Base-by-base conservation (phyloP, 2,113 vertebrate species). In the Trogon melanurus region DNA sequence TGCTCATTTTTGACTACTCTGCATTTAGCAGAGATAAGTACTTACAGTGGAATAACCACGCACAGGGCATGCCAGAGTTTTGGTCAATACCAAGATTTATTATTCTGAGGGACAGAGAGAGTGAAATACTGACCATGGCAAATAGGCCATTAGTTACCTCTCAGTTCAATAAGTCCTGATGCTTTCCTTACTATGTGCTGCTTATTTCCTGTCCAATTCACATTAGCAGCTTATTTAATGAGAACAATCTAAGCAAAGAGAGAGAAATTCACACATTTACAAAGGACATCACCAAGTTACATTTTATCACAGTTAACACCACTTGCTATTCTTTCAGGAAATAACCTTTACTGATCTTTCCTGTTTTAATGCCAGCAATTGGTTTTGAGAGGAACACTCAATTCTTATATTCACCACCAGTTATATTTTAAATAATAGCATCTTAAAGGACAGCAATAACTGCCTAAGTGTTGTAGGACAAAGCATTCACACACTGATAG, bases 211-310 rank as follows among this genome's bases (percentile, higher is more conserved):
- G 95, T 89, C 92, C 91, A 85, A 89, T 83, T 91, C 95, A 74
- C 91, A 95, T 97, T 96, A 96, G 95, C 79, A 93, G 86, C 92
- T 94, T 93, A 93, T 89, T 96, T 96, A 95, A 96, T 91, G 92
- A 94, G 93, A 95, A 93, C 87, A 95, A 93, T 79, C 94, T 79
- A 95, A 87, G 94, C 89, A 95, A 78, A 88, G 75, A 66, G 30
- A 76, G 48, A 85, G 76, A 94, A 95, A 96, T 91, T 85, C 94
- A 60, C 70, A 89, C 87, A 91, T 95, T 91, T 88, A 94, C 84
- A 87, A 72, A 95, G 86, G 86, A 94, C 76, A 91, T 89, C 21
- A 75, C 60, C 61, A 69, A 94, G 92, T 72, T 92, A 93, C 76
- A 79, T 94, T 95, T 94, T 88, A 96, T 96, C 93, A 94, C 79